These are phyloP conservation scores for Acrocyrtus sp. DNA, from an alignment of 2,888 invertebrate genomes.

Conservation along the genomic window DNA sequence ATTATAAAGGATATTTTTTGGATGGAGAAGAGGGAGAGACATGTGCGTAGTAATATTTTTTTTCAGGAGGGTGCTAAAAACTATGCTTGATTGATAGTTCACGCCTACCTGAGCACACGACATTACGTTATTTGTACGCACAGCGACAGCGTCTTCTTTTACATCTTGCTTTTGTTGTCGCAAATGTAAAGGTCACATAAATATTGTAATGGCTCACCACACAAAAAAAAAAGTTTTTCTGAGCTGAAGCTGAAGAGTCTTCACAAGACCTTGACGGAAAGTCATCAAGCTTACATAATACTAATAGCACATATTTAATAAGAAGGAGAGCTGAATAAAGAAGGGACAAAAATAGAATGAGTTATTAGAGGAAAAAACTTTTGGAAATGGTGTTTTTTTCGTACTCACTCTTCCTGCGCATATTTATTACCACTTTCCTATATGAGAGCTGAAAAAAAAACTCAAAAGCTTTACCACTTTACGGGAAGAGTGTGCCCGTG, in stretches of 20 bases:
- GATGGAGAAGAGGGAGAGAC: no score
- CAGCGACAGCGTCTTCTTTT: neutral
- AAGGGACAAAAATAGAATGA: neutral
- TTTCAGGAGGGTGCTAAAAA: conserved; percentile 4
- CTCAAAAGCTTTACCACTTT: no score
- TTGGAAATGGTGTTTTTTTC: neutral
- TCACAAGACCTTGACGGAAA: conserved; percentile 22
- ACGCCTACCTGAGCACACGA: neutral
- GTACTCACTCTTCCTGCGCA: neutral
- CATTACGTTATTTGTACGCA: neutral
- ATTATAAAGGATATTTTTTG: no score
- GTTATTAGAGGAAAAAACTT: neutral
- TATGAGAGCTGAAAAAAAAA: neutral
- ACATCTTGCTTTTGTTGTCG: neutral
- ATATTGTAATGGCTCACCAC: neutral
- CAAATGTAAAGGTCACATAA: neutral
- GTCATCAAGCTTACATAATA: conserved; percentile 4
- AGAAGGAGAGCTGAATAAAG: neutral
- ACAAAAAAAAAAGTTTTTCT: neutral
- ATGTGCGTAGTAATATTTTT: no score
- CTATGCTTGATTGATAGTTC: neutral
- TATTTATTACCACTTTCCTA: no score
- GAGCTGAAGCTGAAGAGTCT: neutral
- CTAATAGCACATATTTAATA: no score
- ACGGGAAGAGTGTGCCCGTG: no score